Percentiles rank a stretch among this genome's conserved stretches.
phyloP scores from a whole-genome alignment of 2,888 invertebrate species.

The Apodemia mormo region DNA sequence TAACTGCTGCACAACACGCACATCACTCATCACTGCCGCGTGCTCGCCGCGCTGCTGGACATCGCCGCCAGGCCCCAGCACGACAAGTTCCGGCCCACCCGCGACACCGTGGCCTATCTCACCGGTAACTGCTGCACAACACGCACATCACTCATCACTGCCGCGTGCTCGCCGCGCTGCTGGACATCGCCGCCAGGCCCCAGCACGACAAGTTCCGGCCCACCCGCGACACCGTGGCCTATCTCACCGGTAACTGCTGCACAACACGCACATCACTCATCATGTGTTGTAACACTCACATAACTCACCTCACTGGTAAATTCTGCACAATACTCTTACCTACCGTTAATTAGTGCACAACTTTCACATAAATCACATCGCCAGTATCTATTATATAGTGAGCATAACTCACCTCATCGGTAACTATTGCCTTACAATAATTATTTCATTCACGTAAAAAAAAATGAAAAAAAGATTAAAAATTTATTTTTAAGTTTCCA shows the following conservation, averaged over 20 bases:
- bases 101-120: constrained; percentile 95
- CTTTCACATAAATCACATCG: too few species aligned
- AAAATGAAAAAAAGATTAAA: too few species aligned
- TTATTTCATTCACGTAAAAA: too few species aligned
- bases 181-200: constrained; percentile 92
- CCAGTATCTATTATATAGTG: too few species aligned
- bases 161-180: constrained; percentile 92
- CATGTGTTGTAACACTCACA: constrained; percentile 35
- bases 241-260: constrained; percentile 86
- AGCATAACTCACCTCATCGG: too few species aligned
- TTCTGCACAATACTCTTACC: not conserved
- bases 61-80: constrained; percentile 92
- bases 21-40: constrained; percentile 78
- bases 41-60: constrained; percentile 92
- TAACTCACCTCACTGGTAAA: constrained; percentile 84
- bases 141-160: constrained; percentile 55
- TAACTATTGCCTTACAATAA: too few species aligned
- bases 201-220: constrained; percentile 96
- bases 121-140: constrained; percentile 80
- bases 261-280: constrained; percentile 84
- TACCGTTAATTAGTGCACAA: too few species aligned
- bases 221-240: constrained; percentile 95
- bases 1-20: constrained; percentile 43
- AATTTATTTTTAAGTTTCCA: too few species aligned
- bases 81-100: constrained; percentile 97